Evolutionary conservation across 2,113 vertebrate species (phyloP), one percentile per base, ranked within the genome.

Genomic region (Lepisosteus oculatus): DNA sequence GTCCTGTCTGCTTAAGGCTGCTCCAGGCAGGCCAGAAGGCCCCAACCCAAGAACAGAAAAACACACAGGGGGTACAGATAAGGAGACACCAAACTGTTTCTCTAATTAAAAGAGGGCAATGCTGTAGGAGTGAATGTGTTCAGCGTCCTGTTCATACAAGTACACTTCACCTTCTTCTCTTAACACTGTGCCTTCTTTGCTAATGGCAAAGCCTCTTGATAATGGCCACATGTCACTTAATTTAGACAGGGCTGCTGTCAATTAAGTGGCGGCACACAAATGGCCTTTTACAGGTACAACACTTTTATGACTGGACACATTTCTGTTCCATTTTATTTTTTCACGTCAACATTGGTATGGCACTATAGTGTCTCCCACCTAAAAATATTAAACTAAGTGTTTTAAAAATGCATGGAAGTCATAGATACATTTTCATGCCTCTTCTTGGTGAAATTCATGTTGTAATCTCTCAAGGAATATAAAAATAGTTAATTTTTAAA

Each of bases 91-190:
- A 8, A 17, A 8, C 3, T 43, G 8, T 6, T 43, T 11, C 65
- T 54, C 15, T 55, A 68, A 55, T 64, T 68, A 63, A 68, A 72
- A 69, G 17, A 57, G 15, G 41, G 42, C 54, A 54, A 15, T 11
- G 4, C 14, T 44, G 7, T 17, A 43, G 43, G 67, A 42, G 55
- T 17, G 44, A 56, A 62, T 59, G 3, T 65, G 9, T 68, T 61
- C 14, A 7, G 9, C 11, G 44, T 63, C 66, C 17, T 69, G 69
- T 67, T 57, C 55, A 51, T 13, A 47, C 62, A 54, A 41, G 44
- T n/a, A 43, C 51, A 15, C 15, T 13, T 6, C 17, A 6, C 15
- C 17, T 57, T 29, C 45, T 71, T 61, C 17, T 56, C n/a, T 67
- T 74, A 56, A 55, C 41, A 14, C 44, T 67, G 13, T 63, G 43